Evolutionary conservation across 2,888 invertebrate genomes (phyloP).

Genomic region (Sphaerophoria rueppellii): DNA sequence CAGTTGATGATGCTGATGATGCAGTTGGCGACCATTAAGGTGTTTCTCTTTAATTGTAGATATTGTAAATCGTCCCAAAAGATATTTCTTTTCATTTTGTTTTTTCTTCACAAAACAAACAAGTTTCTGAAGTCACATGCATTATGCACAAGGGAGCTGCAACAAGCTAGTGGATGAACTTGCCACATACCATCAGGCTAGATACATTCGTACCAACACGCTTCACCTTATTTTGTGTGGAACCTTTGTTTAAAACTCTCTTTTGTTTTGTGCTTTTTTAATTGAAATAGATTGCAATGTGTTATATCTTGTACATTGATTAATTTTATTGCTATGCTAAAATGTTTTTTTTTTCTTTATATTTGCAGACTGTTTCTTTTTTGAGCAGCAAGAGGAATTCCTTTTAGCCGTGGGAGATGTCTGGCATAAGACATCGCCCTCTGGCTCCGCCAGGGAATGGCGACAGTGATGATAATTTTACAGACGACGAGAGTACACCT

Average conservation of each 20-base stretch:
- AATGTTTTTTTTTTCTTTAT: conserved; percentile 21
- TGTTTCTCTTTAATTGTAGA: conserved; percentile 55
- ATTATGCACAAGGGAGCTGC: conserved; percentile 9
- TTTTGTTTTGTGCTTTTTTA: conserved; percentile 36
- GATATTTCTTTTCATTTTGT: conserved; percentile 9
- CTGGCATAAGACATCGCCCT: conserved; percentile 86
- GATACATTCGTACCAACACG: background rate
- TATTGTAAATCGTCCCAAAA: background rate
- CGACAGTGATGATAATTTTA: conserved; percentile 89
- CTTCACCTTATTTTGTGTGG: conserved; percentile 9
- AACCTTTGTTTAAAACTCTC: conserved; percentile 44
- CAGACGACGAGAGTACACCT: conserved; percentile 94
- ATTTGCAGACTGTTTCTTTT: conserved; percentile 52
- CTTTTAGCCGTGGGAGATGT: conserved; percentile 82
- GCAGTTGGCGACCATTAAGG: conserved; percentile 54
- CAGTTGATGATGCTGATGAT: conserved; percentile 34
- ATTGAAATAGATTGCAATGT: conserved; percentile 59
- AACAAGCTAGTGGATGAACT: background rate
- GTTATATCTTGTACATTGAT: conserved; percentile 42
- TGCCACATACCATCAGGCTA: background rate
- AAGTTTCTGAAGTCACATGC: conserved; percentile 13
- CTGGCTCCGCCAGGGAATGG: conserved; percentile 81
- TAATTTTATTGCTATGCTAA: conserved; percentile 32
- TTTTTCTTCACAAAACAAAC: conserved; percentile 10
- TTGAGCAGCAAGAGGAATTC: conserved; percentile 37